phyloP scores from a whole-genome alignment of 2,113 vertebrate species.

The Tachysurus fulvidraco region DNA sequence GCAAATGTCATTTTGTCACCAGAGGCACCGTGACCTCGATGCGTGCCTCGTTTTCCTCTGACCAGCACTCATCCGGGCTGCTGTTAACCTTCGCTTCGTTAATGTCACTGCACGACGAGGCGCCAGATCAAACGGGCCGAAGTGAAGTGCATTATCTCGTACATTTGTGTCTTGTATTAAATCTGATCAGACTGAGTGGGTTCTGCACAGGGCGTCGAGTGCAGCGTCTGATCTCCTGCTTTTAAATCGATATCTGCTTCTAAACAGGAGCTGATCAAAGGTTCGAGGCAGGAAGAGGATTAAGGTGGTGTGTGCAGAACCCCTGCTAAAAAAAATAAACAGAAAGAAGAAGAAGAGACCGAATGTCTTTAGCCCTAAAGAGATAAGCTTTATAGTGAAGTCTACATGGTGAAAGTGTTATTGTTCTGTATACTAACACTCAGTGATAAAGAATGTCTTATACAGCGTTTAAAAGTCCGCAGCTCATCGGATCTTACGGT shows the following conservation, averaged over 20 bases:
- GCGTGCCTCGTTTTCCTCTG: constrained; percentile 50
- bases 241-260: constrained; percentile 70
- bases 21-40: constrained; percentile 57
- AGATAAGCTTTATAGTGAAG: not conserved
- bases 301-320: constrained; percentile 65
- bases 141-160: constrained; percentile 47
- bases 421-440: not conserved
- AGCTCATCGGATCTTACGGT: not conserved
- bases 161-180: constrained; percentile 55
- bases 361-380: not conserved
- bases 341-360: not conserved
- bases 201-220: not conserved
- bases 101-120: constrained; percentile 35
- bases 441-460: not conserved
- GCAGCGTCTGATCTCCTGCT: constrained; percentile 33
- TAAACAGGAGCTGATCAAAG: constrained; percentile 73
- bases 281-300: constrained; percentile 64
- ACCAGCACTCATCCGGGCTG: constrained; percentile 21
- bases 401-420: not conserved
- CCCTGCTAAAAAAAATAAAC: constrained; percentile 47
- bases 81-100: constrained; percentile 43
- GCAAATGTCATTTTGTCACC: constrained; percentile 70
- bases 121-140: not conserved
- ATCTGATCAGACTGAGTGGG: constrained; percentile 61
- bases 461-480: not conserved